phyloP scores from a whole-genome alignment of 2,888 invertebrate genomes.

The Xestobium rufovillosum region DNA sequence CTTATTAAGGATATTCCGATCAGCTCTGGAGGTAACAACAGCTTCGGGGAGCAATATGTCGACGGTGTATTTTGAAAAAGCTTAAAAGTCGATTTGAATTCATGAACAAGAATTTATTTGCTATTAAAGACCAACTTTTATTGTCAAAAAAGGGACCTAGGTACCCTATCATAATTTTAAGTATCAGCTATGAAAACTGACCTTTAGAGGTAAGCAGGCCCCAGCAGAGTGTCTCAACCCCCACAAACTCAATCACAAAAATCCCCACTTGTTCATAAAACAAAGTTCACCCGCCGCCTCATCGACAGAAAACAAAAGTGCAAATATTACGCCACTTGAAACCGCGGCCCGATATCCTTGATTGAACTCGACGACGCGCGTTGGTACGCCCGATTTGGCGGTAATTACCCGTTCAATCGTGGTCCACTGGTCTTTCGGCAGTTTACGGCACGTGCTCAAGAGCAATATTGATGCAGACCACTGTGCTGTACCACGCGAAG shows the following conservation, averaged over 20 bases:
- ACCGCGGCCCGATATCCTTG: conserved; percentile 27
- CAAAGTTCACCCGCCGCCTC: conserved; percentile 22
- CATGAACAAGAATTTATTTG: no score
- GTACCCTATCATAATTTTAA: no score
- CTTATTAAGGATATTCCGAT: no score
- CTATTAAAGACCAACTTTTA: no score
- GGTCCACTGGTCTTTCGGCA: conserved; percentile 37
- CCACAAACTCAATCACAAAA: conserved; percentile 9
- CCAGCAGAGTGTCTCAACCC: no score
- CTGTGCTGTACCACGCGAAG: conserved; percentile 40
- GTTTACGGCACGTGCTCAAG: conserved; percentile 36
- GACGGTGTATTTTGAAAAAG: no score
- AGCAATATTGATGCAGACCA: conserved; percentile 32
- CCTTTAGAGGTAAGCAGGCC: no score
- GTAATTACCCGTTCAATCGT: conserved; percentile 39
- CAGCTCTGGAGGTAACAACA: no score
- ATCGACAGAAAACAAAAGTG: conserved; percentile 19
- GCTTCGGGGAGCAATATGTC: no score
- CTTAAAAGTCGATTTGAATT: no score
- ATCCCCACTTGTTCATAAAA: conserved; percentile 16
- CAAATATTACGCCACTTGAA: conserved; percentile 11
- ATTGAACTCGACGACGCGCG: conserved; percentile 34
- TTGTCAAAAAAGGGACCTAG: no score
- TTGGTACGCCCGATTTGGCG: conserved; percentile 40
- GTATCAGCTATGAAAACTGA: no score